These are phyloP conservation scores for Cephus pulcher DNA, from an alignment of 2,888 invertebrate species.

Conservation along the genomic window DNA sequence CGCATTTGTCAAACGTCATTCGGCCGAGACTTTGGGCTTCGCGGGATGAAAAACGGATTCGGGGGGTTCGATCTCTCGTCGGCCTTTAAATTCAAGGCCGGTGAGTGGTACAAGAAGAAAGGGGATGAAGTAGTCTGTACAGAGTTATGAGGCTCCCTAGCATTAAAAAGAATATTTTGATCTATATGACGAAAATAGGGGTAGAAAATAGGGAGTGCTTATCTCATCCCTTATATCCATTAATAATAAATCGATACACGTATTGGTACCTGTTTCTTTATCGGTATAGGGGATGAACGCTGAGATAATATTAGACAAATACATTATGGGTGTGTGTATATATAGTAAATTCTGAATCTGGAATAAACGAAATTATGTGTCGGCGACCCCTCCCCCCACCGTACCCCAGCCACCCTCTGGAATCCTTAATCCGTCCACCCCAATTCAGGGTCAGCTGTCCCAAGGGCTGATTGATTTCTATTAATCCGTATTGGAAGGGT, in stretches of 20 bases:
- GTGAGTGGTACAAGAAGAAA: not conserved
- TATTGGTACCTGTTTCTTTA: not conserved
- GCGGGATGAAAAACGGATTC: not conserved
- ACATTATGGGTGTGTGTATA: too few relatives aligned
- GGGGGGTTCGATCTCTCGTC: not conserved
- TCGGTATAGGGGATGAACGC: not conserved
- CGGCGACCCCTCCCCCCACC: not conserved
- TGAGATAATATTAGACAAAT: not conserved
- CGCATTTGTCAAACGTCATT: conserved; percentile 6
- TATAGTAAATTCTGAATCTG: not conserved
- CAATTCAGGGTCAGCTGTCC: conserved; percentile 39
- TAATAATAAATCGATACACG: not conserved
- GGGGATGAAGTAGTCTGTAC: not conserved
- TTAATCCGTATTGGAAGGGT: conserved; percentile 35
- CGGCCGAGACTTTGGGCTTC: not conserved
- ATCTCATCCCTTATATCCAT: not conserved
- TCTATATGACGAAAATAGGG: not conserved
- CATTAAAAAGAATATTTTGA: not conserved
- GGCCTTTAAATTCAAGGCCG: not conserved
- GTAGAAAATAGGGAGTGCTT: not conserved
- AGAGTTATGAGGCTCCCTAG: not conserved
- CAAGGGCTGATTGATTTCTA: conserved; percentile 44
- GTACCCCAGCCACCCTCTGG: not conserved
- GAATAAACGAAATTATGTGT: conserved; percentile 1
- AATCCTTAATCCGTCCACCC: conserved; percentile 4